Evolutionary conservation across 2,888 invertebrate genomes (phyloP), one percentile per base, ranked within the genome.

Genomic region (Hemicrepidius hirtus): DNA sequence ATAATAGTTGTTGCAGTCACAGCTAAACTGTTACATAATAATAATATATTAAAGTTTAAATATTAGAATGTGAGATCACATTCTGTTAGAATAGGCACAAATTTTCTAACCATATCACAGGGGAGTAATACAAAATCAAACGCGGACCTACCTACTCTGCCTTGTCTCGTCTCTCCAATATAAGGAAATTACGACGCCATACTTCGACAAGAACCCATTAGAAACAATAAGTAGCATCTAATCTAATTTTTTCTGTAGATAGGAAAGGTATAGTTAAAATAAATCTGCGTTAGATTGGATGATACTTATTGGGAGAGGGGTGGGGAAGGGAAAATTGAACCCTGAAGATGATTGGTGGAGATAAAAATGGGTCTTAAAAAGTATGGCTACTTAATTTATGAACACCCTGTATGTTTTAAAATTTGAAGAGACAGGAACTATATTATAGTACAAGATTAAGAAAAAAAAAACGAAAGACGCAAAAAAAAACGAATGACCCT

Each of bases 1-100:
- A 74, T 69, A 79, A 81, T 80, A 79, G 84, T 85, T 85, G 86
- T 85, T 85, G 86, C 86, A 86, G 86, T 85, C 85, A 86, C 86
- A 86, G 86, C 86, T 85, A 84, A 84, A 79, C 79, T 79, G 75
- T 76, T 74, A 76, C 72, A 65, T 70, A 74, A 71, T 66, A 71
- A 70, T 64, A 65, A 24, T 24, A 24, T 68, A 69, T 77, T 75
- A 72, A 71, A 73, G 70, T 73, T 71, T 73, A 78, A 80, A 76
- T 77, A 77, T 79, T 76, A 80, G 80, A 81, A 81, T 80, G 81
- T 78, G 80, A 74, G 75, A 74, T 75, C 81, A 80, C 81, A 82
- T 82, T 80, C 80, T 80, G 83, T 84, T 83, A 84, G 83, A 83
- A 83, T 83, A 84, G 84, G 84, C 84, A 84, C 84, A 80, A 80